These are phyloP conservation scores for Thripadectes ignobilis DNA, from an alignment of 2,797 vertebrate species.

Conservation along the genomic window DNA sequence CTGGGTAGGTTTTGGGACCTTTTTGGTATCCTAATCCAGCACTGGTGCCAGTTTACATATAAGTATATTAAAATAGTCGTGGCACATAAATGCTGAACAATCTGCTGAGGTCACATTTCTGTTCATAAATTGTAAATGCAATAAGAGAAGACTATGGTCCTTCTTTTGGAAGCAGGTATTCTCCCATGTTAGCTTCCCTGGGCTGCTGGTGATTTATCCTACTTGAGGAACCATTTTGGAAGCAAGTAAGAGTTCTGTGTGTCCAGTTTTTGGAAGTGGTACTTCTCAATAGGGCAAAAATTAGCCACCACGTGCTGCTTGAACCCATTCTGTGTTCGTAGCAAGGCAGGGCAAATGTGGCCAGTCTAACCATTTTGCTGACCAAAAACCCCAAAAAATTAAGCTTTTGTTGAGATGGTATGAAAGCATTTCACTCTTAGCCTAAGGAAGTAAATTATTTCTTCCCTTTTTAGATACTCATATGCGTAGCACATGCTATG, in stretches of 20 bases:
- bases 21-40: not conserved
- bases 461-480: constrained; percentile 76
- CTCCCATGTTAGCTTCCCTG: not conserved
- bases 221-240: not conserved
- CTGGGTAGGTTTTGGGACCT: not conserved
- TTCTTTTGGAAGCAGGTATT: not conserved
- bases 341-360: not conserved
- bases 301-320: not conserved
- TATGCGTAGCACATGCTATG: constrained; percentile 82
- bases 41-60: not conserved
- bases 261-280: not conserved
- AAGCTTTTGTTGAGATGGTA: not conserved
- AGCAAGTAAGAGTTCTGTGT: not conserved
- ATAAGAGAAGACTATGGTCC: not conserved
- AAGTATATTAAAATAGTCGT: not conserved
- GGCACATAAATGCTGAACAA: not conserved
- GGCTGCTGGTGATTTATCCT: not conserved
- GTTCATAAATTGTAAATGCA: not conserved
- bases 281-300: not conserved
- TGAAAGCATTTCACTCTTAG: not conserved
- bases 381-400: not conserved
- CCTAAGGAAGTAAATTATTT: not conserved
- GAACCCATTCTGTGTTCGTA: not conserved
- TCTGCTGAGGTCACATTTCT: not conserved
- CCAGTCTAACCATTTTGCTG: not conserved